These are phyloP conservation scores for Scaptomyza tumidula DNA, from an alignment of 2,888 invertebrate species.

Conservation along the genomic window DNA sequence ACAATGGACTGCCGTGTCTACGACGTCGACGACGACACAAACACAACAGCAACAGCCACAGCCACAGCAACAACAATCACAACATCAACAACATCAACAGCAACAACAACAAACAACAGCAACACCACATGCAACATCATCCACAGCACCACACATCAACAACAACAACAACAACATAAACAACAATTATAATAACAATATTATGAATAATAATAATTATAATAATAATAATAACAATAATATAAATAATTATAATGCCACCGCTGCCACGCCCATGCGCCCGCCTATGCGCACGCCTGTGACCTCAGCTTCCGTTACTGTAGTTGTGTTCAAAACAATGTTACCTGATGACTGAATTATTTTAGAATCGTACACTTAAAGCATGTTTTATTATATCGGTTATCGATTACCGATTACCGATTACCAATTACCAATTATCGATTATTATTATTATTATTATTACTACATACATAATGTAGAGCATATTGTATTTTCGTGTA, in stretches of 20 bases:
- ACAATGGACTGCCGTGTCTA: conserved; percentile 71
- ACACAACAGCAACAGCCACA: conserved; percentile 52
- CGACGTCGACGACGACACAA: conserved; percentile 41
- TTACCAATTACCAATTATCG: conserved; percentile 33
- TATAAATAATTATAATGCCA: conserved; percentile 55
- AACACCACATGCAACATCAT: conserved; percentile 32
- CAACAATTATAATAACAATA: conserved; percentile 38
- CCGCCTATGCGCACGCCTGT: conserved; percentile 61
- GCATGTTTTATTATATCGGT: conserved; percentile 70
- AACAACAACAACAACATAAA: conserved; percentile 32
- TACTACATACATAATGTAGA: conserved; percentile 62
- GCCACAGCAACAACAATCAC: conserved; percentile 37
- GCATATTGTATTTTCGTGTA: conserved; percentile 44
- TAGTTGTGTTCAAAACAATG: conserved; percentile 85
- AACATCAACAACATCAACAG: conserved; percentile 32
- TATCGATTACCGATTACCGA: conserved; percentile 48
- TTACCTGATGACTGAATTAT: conserved; percentile 85
- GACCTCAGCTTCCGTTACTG: conserved; percentile 84
- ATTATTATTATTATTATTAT: conserved; percentile 57
- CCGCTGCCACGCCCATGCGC: conserved; percentile 58
- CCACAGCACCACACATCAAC: conserved; percentile 45
- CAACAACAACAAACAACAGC: conserved; percentile 32
- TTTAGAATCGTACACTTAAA: conserved; percentile 78
- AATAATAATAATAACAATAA: conserved; percentile 48
- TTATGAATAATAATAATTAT: conserved; percentile 31